These are phyloP conservation scores for Priapulus caudatus DNA, from an alignment of 2,888 invertebrate species.

Conservation along the genomic window DNA sequence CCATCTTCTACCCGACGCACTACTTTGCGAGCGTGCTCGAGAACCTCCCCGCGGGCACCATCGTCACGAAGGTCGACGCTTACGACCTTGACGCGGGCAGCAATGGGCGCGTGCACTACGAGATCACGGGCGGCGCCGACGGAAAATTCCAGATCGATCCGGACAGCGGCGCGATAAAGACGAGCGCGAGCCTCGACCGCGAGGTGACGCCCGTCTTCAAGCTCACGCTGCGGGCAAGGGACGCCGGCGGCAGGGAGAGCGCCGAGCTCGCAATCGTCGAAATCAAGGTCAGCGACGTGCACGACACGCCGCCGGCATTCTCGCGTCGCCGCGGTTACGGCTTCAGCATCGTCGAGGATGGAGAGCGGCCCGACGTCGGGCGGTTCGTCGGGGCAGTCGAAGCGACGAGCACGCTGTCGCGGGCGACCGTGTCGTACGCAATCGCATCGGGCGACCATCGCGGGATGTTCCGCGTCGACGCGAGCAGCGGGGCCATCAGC, in stretches of 20 bases:
- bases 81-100: conserved; percentile 75
- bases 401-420: conserved; percentile 37
- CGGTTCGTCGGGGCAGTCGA: conserved; percentile 63
- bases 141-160: conserved; percentile 59
- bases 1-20: conserved; percentile 75
- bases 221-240: conserved; percentile 59
- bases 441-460: conserved; percentile 68
- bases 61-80: conserved; percentile 62
- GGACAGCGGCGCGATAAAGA: conserved; percentile 58
- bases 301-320: conserved; percentile 26
- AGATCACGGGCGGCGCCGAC: conserved; percentile 57
- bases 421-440: conserved; percentile 49
- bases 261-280: conserved; percentile 43
- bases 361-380: conserved; percentile 48
- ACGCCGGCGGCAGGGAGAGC: conserved; percentile 62
- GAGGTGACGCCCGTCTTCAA: conserved; percentile 55
- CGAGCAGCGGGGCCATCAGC: conserved; percentile 60
- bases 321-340: conserved; percentile 55
- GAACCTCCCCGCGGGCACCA: conserved; percentile 51
- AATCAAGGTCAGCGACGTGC: conserved; percentile 23
- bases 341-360: conserved; percentile 71
- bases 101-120: conserved; percentile 52
- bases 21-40: conserved; percentile 67
- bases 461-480: conserved; percentile 65
- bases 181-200: conserved; percentile 53